These are phyloP conservation scores for Acronicta alni DNA, from an alignment of 2,888 invertebrate species.

Conservation along the genomic window DNA sequence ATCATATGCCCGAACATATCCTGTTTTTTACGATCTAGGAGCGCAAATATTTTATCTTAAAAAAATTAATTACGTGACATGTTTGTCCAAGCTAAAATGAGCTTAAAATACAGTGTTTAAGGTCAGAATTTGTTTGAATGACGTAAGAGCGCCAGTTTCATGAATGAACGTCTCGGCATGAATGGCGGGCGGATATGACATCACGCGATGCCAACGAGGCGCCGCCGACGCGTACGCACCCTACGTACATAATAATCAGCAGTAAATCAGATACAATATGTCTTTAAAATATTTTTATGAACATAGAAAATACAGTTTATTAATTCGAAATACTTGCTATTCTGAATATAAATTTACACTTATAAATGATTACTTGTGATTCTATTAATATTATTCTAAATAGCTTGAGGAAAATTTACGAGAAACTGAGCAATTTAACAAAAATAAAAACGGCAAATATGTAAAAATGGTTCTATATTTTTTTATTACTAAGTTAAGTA, in stretches of 20 bases:
- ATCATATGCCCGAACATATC: conserved; percentile 53
- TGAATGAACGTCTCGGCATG: conserved; percentile 78
- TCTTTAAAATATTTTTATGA: conserved; percentile 24
- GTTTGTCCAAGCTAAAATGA: conserved; percentile 14
- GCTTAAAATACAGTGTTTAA: conserved; percentile 9
- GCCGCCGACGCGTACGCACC: conserved; percentile 74
- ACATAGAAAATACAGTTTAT: no score
- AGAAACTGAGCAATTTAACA: no score
- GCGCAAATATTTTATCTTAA: conserved; percentile 22
- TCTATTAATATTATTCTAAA: no score
- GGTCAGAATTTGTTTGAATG: conserved; percentile 30
- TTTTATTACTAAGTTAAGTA: no score
- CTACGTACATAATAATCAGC: conserved; percentile 49
- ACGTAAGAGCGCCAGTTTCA: conserved; percentile 60
- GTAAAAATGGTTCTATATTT: no score
- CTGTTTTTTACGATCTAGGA: conserved; percentile 55
- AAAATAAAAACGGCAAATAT: no score
- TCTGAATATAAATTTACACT: no score
- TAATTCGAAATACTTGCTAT: no score
- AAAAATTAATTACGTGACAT: conserved; percentile 26
- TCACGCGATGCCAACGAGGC: conserved; percentile 66
- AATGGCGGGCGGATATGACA: conserved; percentile 81
- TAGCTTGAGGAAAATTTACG: no score
- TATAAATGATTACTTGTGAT: no score
- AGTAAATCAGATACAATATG: conserved; percentile 48